Evolutionary conservation across 2,888 invertebrate genomes (phyloP).

Genomic region (Tachystola acroxantha): DNA sequence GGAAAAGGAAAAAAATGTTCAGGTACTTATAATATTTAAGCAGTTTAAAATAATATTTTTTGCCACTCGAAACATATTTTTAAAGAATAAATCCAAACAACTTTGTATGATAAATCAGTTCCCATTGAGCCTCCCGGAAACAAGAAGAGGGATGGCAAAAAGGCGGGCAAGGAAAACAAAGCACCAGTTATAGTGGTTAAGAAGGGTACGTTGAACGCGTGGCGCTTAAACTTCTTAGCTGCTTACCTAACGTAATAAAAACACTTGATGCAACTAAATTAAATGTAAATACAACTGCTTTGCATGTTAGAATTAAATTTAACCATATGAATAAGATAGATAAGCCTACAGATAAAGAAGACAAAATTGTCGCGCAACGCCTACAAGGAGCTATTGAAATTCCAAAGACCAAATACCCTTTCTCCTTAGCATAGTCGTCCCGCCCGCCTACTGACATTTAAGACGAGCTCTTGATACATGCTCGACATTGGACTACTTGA

Average conservation of each 20-base stretch:
- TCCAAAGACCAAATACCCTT: conserved; percentile 30
- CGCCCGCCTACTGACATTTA: conserved; percentile 60
- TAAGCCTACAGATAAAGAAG: background rate
- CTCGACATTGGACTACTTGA: conserved; percentile 54
- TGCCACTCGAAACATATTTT: conserved; percentile 9
- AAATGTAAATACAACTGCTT: background rate
- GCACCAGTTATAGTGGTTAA: conserved; percentile 38
- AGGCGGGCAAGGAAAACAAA: conserved; percentile 63
- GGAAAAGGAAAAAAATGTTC: conserved; percentile 71
- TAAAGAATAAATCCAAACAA: too few relatives aligned
- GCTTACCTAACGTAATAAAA: background rate
- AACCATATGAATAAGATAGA: background rate
- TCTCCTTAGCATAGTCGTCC: conserved; percentile 26
- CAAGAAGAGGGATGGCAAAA: conserved; percentile 66
- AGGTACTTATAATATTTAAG: conserved; percentile 34
- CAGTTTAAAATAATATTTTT: conserved; percentile 4
- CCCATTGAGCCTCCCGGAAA: conserved; percentile 41
- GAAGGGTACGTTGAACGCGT: conserved; percentile 60
- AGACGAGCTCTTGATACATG: conserved; percentile 36
- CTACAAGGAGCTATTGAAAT: conserved; percentile 2
- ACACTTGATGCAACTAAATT: background rate
- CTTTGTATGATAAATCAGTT: conserved; percentile 33
- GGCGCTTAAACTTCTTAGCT: too few relatives aligned
- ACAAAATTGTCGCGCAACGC: background rate
- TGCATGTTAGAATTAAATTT: background rate